Conservation (phyloP, 2,797 vertebrate genomes). For the Molossus alvarezi region DNA sequence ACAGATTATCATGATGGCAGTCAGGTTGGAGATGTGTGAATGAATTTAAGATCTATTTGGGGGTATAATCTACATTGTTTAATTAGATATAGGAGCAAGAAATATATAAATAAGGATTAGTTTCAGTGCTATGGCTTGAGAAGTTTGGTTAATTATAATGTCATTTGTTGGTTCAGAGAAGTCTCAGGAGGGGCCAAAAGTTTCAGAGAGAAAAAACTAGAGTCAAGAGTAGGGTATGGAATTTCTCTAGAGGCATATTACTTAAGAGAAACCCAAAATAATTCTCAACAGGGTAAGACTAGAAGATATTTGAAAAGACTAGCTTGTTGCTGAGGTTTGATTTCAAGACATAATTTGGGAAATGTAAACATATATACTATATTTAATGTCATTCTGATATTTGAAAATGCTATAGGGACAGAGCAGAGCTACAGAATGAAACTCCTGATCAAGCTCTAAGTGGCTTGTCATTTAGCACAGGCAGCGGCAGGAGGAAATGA, state of each 20-base stretch:
- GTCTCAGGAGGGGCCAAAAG: neutral
- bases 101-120: neutral
- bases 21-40: neutral
- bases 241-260: neutral
- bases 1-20: neutral
- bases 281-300: neutral
- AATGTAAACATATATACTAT: neutral
- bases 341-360: slow-evolving; percentile 37
- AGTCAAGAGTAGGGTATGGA: neutral
- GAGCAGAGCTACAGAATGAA: neutral
- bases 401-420: neutral
- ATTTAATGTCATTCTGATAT: neutral
- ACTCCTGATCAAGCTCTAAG: neutral
- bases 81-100: neutral
- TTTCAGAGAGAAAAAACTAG: neutral
- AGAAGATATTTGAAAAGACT: slow-evolving; percentile 23
- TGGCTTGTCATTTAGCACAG: neutral
- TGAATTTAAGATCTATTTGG: neutral
- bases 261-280: neutral
- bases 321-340: neutral
- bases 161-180: neutral
- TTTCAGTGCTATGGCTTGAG: neutral
- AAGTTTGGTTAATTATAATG: neutral
- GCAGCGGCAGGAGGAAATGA: neutral
- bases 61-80: neutral